These are phyloP conservation scores for Galaxias olidus DNA, from an alignment of 2,797 vertebrate genomes.

Conservation along the genomic window DNA sequence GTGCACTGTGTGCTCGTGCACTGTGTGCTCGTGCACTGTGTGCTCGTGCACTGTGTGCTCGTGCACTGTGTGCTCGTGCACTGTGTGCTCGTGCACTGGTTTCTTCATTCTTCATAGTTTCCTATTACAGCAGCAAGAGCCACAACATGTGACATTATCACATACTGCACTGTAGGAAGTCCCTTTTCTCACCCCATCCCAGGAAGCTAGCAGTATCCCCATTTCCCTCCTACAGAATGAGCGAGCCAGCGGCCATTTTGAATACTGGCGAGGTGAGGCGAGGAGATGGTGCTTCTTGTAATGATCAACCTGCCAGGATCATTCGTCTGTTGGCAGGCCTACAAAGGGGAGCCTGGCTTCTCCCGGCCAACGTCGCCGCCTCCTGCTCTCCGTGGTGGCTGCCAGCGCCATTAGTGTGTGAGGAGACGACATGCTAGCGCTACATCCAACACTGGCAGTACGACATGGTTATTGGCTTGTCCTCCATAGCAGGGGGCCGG, in stretches of 20 bases:
- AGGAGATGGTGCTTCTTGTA: not conserved
- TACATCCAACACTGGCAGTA: no score
- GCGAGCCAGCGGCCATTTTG: conserved; percentile 51
- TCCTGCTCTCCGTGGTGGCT: not conserved
- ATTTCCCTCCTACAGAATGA: conserved; percentile 55
- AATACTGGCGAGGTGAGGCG: not conserved
- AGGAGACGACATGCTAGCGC: no score
- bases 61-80: conserved; percentile 39
- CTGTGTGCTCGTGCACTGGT: no score
- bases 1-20: conserved; percentile 1
- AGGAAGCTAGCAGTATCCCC: conserved; percentile 34
- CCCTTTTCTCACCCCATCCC: conserved; percentile 44
- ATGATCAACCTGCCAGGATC: conserved; percentile 50
- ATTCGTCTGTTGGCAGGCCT: conserved; percentile 50
- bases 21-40: conserved; percentile 24
- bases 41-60: conserved; percentile 29
- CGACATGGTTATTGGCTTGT: no score
- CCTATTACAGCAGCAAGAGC: no score
- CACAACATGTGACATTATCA: no score
- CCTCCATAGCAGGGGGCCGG: no score
- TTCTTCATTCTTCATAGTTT: no score
- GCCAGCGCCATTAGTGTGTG: not conserved
- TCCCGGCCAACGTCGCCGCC: no score
- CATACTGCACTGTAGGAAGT: not conserved
- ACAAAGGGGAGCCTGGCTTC: conserved; percentile 50